Base-by-base conservation (phyloP, 1,140 invertebrate species). In the Diuraphis noxia region DNA sequence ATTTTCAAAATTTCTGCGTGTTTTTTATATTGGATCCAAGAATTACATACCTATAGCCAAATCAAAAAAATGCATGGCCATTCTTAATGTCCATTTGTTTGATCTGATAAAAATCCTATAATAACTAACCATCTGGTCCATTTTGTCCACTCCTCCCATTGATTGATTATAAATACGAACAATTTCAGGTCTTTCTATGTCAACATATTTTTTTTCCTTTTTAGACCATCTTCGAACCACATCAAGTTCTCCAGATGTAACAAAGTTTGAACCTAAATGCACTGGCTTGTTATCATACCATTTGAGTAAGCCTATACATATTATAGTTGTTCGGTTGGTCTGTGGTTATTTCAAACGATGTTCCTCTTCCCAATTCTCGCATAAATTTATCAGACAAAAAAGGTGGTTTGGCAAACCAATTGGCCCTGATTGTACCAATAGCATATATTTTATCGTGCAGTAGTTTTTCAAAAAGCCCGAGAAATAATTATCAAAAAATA, bases 61-160 rank as follows among this genome's bases (percentile, higher is more conserved):
- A 85, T 92, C 92, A 81, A 93, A 82, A 36, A 92, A 90, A 79
- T 93, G 92, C 43, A 92, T 72, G n/a, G 92, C 92, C n/a, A 91
- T 92, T 49, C 92, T 46, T 19, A 92, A 89, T 30, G 92, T 93
- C 46, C 89, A 93, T 89, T 93, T 93, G 79, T 88, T 92, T 10
- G 92, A 92, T 56, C 92, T 81, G 21, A 81, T 82, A 43, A 49
- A 46, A 38, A 92, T 92, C 23, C 92, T 72, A 72, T 92, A 93
- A 90, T 93, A 92, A 52, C 79, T 79, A 46, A 92, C 91, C 43
- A 93, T 81, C 56, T 91, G 84, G 56, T 92, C 92, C 10, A 91
- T 63, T 43, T 92, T 91, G 81, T 92, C 92, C 19, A 93, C 92
- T 21, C 92, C 92, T 36, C 92, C 92, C 91, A 92, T 92, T 25